These are phyloP conservation scores for Neopipo cinnamomea DNA, from an alignment of 2,113 vertebrate genomes.

Conservation along the genomic window DNA sequence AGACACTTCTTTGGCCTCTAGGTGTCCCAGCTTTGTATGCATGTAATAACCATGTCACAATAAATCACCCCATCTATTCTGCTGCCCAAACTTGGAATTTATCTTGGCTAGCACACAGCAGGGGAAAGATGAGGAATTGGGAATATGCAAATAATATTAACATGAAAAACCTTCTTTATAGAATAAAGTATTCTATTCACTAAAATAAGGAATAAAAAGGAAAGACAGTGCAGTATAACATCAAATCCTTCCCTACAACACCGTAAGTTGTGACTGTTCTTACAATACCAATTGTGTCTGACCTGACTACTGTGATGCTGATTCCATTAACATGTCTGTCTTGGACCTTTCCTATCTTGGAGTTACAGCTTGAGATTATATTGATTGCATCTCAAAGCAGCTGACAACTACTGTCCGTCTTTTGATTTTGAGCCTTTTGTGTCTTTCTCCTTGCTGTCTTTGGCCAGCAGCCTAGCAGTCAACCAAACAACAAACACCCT, in stretches of 20 bases:
- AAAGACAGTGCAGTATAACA: background rate
- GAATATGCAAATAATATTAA: background rate
- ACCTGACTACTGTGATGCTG: background rate
- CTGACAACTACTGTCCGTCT: background rate
- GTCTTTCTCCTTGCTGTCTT: background rate
- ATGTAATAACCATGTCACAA: fast-evolving
- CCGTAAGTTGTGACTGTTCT: background rate
- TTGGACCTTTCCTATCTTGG: background rate
- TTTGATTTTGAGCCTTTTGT: background rate
- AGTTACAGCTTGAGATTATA: background rate
- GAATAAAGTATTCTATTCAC: background rate
- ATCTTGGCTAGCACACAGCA: background rate
- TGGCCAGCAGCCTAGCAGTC: background rate
- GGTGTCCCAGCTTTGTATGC: background rate
- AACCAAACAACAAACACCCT: background rate
- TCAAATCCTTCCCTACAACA: background rate
- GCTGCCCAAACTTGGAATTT: background rate
- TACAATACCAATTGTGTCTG: background rate
- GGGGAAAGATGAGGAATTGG: background rate
- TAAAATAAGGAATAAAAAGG: background rate
- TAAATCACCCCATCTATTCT: background rate
- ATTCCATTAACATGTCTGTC: background rate
- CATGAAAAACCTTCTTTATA: background rate
- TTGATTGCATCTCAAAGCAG: background rate
- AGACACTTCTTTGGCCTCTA: background rate